Conservation (phyloP, 2,113 vertebrate species). For the Ophiodon elongatus region DNA sequence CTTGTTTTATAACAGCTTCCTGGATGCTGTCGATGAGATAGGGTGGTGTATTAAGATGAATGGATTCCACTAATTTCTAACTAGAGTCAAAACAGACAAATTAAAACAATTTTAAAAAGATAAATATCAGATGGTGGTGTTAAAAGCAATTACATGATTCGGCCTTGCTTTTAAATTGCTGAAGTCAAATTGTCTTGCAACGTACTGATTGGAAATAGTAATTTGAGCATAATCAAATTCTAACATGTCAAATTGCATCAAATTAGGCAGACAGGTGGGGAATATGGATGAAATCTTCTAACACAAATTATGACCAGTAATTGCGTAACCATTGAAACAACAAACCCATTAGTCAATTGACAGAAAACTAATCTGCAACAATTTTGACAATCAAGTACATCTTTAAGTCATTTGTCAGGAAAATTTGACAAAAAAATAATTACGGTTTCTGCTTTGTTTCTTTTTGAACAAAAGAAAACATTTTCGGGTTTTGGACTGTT, state of each 20-base stretch:
- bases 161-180: background rate
- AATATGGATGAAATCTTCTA: background rate
- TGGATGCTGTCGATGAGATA: conserved; percentile 47
- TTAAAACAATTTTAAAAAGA: conserved; percentile 15
- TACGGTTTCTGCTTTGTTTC: background rate
- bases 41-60: conserved; percentile 38
- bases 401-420: background rate
- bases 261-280: background rate
- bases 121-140: background rate
- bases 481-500: background rate
- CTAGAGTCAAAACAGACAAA: conserved; percentile 22
- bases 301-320: background rate
- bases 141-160: conserved; percentile 18
- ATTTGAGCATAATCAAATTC: conserved; percentile 2
- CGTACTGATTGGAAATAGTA: background rate
- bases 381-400: background rate
- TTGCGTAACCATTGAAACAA: background rate
- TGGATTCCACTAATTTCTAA: conserved; percentile 28
- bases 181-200: background rate
- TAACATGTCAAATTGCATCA: background rate
- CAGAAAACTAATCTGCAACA: background rate
- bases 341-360: background rate
- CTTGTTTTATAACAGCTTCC: conserved; percentile 30
- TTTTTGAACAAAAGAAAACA: too few species aligned
- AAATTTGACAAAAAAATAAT: background rate